Conservation (phyloP, 2,797 vertebrate species). For the Eidolon dupreanum region DNA sequence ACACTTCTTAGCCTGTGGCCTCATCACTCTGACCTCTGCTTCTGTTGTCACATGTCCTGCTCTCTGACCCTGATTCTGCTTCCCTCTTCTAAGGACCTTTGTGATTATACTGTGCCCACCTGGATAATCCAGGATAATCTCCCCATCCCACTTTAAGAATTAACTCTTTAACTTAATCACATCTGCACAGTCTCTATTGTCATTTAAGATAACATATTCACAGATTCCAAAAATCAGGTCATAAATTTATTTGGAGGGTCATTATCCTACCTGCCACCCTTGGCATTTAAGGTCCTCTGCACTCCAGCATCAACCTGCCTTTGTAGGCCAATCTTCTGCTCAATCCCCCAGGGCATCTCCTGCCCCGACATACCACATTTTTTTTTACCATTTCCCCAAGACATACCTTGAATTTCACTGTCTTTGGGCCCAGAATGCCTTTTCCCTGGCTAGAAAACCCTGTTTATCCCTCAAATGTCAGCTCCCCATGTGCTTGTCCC, state of each 20-base stretch:
- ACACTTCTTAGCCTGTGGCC: not conserved
- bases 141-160: not conserved
- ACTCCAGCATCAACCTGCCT: not conserved
- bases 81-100: not conserved
- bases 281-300: not conserved
- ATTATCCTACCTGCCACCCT: not conserved
- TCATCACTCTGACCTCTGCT: not conserved
- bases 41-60: not conserved
- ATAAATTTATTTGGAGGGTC: not conserved
- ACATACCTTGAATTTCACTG: not conserved
- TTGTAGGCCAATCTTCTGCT: not conserved
- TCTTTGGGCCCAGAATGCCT: not conserved
- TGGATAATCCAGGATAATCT: not conserved
- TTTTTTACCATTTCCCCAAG: not conserved
- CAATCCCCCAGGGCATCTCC: accelerated
- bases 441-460: not conserved
- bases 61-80: not conserved
- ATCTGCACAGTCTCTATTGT: not conserved
- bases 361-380: not conserved
- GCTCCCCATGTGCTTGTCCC: not conserved
- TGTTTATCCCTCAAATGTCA: not conserved
- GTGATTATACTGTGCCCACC: not conserved
- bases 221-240: not conserved
- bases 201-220: not conserved
- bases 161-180: not conserved